Conservation (phyloP, 2,113 vertebrate species). For the Mustelus asterias region DNA sequence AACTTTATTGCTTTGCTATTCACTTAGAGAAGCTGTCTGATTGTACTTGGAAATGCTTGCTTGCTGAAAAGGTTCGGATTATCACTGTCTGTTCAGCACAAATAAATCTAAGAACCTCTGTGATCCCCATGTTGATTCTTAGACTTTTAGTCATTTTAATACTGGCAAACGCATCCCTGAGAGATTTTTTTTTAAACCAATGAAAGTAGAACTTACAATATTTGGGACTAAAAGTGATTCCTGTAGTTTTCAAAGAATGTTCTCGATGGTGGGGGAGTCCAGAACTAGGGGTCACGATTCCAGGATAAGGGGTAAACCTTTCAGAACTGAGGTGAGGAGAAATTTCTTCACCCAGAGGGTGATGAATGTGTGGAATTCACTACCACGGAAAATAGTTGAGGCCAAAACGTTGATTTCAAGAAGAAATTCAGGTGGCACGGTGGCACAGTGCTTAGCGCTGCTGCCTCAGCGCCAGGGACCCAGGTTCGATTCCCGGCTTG, state of each 20-base stretch:
- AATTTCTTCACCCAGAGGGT: too few species aligned
- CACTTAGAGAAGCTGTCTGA: constrained; percentile 75
- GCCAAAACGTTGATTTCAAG: too few species aligned
- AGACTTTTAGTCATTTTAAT: constrained; percentile 33
- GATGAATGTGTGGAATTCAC: too few species aligned
- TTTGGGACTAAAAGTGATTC: background rate
- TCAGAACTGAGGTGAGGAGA: too few species aligned
- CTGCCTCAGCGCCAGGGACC: too few species aligned
- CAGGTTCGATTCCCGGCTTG: too few species aligned
- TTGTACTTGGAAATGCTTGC: constrained; percentile 79
- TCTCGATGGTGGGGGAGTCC: too few species aligned
- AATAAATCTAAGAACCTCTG: constrained; percentile 86
- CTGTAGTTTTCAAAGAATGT: background rate
- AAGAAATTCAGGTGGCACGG: too few species aligned
- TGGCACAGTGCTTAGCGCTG: too few species aligned
- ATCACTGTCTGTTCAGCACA: constrained; percentile 87
- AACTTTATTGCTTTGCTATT: constrained; percentile 69
- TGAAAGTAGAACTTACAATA: constrained; percentile 7
- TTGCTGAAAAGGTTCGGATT: constrained; percentile 77
- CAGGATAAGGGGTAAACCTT: too few species aligned
- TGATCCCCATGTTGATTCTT: constrained; percentile 56
- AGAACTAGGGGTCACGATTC: too few species aligned
- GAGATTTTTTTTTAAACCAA: background rate
- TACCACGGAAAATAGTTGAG: too few species aligned
- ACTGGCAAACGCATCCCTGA: background rate